These are phyloP conservation scores for Pherbina coryleti DNA, from an alignment of 2,888 invertebrate genomes.

Conservation along the genomic window DNA sequence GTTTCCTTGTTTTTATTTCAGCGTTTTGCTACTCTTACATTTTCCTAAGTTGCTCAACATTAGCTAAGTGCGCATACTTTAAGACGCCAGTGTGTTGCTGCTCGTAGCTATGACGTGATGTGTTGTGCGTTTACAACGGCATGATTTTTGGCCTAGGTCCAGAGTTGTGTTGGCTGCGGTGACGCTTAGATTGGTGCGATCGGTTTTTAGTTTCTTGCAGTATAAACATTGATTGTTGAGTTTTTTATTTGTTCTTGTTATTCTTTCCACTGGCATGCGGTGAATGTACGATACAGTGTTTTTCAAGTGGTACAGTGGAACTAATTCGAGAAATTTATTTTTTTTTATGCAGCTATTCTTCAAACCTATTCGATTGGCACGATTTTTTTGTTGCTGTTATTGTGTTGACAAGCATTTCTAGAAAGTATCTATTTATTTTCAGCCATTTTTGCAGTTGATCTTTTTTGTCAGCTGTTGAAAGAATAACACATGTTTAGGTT, in stretches of 20 bases:
- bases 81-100: not conserved
- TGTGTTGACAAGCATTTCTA: too few relatives aligned
- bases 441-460: too few relatives aligned
- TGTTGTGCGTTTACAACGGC: not conserved
- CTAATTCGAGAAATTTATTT: not conserved
- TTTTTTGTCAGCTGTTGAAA: too few relatives aligned
- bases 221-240: too few relatives aligned
- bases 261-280: too few relatives aligned
- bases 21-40: not conserved
- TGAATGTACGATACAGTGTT: not conserved
- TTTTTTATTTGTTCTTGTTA: too few relatives aligned
- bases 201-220: not conserved
- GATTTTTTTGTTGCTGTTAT: too few relatives aligned
- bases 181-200: not conserved
- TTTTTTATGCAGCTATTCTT: too few relatives aligned
- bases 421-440: too few relatives aligned
- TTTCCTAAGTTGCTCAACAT: not conserved
- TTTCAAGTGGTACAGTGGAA: not conserved
- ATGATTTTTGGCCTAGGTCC: slow-evolving; percentile 6
- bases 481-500: too few relatives aligned
- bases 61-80: not conserved
- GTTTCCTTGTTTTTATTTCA: not conserved
- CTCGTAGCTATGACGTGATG: not conserved
- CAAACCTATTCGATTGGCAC: too few relatives aligned
- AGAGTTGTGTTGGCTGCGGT: not conserved